A percentile compares a stretch with the other conserved stretches of the same genome.
phyloP scores from a whole-genome alignment of 2,797 vertebrate genomes.

The Spea hammondii region DNA sequence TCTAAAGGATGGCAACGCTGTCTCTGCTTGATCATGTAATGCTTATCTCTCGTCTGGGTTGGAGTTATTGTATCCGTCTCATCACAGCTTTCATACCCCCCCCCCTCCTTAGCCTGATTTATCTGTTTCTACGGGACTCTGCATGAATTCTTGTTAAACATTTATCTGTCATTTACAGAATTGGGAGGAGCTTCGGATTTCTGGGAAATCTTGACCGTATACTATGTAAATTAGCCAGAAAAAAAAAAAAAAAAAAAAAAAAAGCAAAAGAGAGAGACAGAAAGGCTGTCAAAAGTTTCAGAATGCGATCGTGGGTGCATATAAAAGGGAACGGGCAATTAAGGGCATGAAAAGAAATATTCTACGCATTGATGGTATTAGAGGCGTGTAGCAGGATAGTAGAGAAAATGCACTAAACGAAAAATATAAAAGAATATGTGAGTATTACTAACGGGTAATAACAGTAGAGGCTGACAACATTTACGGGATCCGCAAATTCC shows the following conservation, averaged over 20 bases:
- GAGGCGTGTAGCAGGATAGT: no score
- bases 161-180: slow-evolving; percentile 54
- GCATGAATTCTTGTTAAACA: slow-evolving; percentile 54
- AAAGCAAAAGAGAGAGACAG: slow-evolving; percentile 8
- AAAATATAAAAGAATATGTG: no score
- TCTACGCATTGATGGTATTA: no score
- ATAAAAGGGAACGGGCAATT: not conserved
- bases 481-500: no score
- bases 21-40: slow-evolving; percentile 42
- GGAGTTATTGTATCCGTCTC: slow-evolving; percentile 46
- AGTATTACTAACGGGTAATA: no score
- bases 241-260: slow-evolving; percentile 12
- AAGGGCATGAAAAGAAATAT: not conserved
- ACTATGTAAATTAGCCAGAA: slow-evolving; percentile 47
- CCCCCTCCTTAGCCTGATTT: slow-evolving; percentile 20
- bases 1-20: slow-evolving; percentile 33
- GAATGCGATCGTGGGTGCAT: slow-evolving; percentile 6
- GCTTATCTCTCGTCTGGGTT: slow-evolving; percentile 37
- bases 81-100: slow-evolving; percentile 30
- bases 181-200: slow-evolving; percentile 48
- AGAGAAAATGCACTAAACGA: not conserved
- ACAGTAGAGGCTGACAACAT: no score
- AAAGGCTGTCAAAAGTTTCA: slow-evolving; percentile 39
- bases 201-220: slow-evolving; percentile 48
- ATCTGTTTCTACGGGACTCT: slow-evolving; percentile 48